These are phyloP conservation scores for Gymnoscopelus braueri DNA, from an alignment of 2,797 vertebrate genomes.

Conservation along the genomic window DNA sequence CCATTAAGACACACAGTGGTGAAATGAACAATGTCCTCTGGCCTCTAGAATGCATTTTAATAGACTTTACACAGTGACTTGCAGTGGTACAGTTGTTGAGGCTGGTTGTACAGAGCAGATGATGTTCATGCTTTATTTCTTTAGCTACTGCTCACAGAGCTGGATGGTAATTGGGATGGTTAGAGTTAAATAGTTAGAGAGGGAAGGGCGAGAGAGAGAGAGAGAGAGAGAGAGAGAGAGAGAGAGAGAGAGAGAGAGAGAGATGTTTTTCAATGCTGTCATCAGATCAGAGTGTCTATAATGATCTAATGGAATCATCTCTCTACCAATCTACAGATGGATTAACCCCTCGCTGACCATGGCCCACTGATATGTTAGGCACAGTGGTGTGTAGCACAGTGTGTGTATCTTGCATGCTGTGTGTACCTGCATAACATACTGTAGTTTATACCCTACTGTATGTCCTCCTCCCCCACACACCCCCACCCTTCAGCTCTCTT, in stretches of 20 bases:
- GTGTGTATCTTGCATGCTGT: conserved; percentile 30
- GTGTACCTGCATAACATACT: conserved; percentile 52
- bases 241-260: conserved; percentile 1
- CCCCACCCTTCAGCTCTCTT: conserved; percentile 86
- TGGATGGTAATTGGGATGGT: conserved; percentile 70
- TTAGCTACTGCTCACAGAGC: conserved; percentile 51
- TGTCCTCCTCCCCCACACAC: conserved; percentile 7
- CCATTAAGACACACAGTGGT: conserved; percentile 33
- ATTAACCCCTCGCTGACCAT: conserved; percentile 65
- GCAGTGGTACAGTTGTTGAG: conserved; percentile 31
- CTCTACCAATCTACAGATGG: conserved; percentile 56
- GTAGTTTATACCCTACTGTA: conserved; percentile 38
- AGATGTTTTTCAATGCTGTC: conserved; percentile 57
- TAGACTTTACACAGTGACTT: conserved; percentile 56
- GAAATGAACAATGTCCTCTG: conserved; percentile 15
- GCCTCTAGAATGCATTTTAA: conserved; percentile 55
- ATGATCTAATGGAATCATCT: conserved; percentile 75
- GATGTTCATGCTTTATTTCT: conserved; percentile 58
- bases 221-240: conserved; percentile 10
- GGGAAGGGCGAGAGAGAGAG: conserved; percentile 39
- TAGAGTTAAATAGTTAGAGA: conserved; percentile 54
- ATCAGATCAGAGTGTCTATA: conserved; percentile 66
- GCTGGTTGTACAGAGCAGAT: conserved; percentile 58
- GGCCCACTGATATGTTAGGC: conserved; percentile 43
- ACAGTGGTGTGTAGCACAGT: conserved; percentile 12